phyloP scores from a whole-genome alignment of 1,140 invertebrate species.

The Formica exsecta region DNA sequence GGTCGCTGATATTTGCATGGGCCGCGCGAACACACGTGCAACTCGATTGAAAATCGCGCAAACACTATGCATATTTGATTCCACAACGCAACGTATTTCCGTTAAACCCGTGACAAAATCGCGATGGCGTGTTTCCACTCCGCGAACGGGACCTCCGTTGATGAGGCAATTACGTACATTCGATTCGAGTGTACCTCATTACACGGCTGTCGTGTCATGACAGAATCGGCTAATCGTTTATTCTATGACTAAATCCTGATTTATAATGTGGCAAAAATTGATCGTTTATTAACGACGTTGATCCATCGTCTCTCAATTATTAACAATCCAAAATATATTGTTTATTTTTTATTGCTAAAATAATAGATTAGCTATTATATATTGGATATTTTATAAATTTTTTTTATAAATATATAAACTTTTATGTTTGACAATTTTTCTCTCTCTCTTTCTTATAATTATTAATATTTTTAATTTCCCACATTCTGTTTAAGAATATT shows the following conservation, averaged over 20 bases:
- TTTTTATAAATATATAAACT: background rate
- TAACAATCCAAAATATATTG: background rate
- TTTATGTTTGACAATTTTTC: background rate
- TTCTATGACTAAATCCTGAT: conserved; percentile 22
- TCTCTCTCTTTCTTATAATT: background rate
- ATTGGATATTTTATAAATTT: background rate
- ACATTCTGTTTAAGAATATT: background rate
- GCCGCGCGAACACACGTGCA: conserved; percentile 18
- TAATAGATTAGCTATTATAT: background rate
- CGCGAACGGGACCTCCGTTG: conserved; percentile 51
- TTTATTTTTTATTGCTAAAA: background rate
- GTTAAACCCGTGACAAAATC: conserved; percentile 53
- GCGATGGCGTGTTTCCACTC: conserved; percentile 27
- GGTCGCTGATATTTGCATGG: conserved; percentile 44
- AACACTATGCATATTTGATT: conserved; percentile 54
- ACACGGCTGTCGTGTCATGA: conserved; percentile 36
- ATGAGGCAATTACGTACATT: conserved; percentile 59
- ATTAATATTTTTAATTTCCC: background rate
- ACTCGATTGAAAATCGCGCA: conserved; percentile 52
- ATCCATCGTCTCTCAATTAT: background rate
- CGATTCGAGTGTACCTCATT: conserved; percentile 54
- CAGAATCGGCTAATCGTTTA: conserved; percentile 31
- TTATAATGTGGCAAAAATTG: background rate
- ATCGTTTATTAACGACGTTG: background rate
- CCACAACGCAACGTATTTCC: conserved; percentile 30